phyloP scores from a whole-genome alignment of 2,888 invertebrate genomes.

The Ochropleura leucogaster region DNA sequence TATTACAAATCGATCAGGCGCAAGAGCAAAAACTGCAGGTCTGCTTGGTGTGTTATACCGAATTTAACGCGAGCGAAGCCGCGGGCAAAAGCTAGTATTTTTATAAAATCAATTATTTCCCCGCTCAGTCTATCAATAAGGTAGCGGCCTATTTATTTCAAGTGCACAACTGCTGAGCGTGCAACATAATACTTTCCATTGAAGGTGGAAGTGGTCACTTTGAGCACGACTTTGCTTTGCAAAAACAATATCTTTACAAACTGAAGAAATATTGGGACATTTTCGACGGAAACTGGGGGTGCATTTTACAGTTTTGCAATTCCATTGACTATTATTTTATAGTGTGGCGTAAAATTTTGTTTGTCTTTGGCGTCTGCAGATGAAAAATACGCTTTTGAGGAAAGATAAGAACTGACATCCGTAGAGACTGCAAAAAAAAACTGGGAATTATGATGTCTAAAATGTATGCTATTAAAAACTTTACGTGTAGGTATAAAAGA shows the following conservation, averaged over 20 bases:
- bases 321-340: slow-evolving; percentile 61
- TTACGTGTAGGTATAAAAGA: background rate
- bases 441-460: background rate
- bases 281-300: slow-evolving; percentile 63
- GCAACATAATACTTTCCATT: slow-evolving; percentile 81
- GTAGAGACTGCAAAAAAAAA: background rate
- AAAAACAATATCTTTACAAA: slow-evolving; percentile 72
- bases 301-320: slow-evolving; percentile 64
- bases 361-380: slow-evolving; percentile 47
- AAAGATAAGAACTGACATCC: slow-evolving; percentile 27
- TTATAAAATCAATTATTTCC: slow-evolving; percentile 16
- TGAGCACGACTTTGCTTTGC: slow-evolving; percentile 71
- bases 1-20: too few species aligned
- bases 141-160: slow-evolving; percentile 68
- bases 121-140: slow-evolving; percentile 55
- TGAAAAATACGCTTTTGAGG: slow-evolving; percentile 26
- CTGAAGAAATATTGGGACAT: slow-evolving; percentile 70
- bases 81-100: background rate
- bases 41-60: too few species aligned
- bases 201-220: slow-evolving; percentile 80
- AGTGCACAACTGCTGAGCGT: slow-evolving; percentile 79
- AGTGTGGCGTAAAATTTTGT: slow-evolving; percentile 44
- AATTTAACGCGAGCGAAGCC: too few species aligned
- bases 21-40: too few species aligned
- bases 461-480: background rate